These are phyloP conservation scores for Tichodroma muraria DNA, from an alignment of 2,113 vertebrate species.

Conservation along the genomic window DNA sequence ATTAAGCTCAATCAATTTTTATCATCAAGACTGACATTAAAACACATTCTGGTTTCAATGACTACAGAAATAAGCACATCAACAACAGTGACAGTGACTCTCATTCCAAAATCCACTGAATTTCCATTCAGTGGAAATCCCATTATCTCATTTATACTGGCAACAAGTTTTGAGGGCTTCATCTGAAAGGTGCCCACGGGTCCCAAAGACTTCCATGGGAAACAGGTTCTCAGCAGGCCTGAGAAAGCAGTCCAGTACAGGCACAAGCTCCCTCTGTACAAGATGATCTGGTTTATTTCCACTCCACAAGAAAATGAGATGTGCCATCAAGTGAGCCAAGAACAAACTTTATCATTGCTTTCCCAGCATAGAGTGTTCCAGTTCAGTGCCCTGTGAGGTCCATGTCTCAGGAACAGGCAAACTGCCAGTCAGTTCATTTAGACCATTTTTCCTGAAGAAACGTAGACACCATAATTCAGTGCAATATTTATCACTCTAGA, in stretches of 20 bases:
- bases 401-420: background rate
- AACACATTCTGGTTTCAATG: background rate
- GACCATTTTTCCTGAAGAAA: background rate
- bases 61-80: background rate
- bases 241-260: background rate
- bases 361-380: background rate
- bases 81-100: background rate
- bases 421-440: constrained; percentile 8
- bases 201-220: background rate
- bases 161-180: background rate
- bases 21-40: background rate
- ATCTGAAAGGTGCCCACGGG: background rate
- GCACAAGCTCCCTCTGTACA: background rate
- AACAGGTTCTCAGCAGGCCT: background rate
- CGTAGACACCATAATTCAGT: background rate
- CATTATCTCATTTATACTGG: background rate
- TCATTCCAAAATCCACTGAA: background rate
- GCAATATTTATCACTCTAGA: background rate
- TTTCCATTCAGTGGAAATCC: background rate
- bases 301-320: background rate
- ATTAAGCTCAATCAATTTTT: background rate
- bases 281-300: background rate
- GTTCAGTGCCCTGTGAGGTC: background rate
- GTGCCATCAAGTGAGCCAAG: background rate
- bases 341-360: background rate